Percentiles rank a stretch among this genome's conserved stretches.
Conservation (phyloP, 2,113 vertebrate species). For the Hippocampus mohnikei region DNA sequence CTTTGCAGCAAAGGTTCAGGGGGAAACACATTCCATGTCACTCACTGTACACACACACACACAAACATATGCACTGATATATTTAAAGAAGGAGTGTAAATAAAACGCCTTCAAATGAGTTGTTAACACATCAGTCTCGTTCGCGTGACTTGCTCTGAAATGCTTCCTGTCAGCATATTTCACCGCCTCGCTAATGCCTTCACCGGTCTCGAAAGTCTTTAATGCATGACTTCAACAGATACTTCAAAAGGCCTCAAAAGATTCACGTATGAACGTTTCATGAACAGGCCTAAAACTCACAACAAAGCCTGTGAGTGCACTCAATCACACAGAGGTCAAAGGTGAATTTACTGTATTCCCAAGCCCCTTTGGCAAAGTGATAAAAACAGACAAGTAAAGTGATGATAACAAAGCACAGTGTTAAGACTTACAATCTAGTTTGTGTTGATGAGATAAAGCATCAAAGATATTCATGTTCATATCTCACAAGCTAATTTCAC, state of each 20-base stretch:
- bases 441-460: slow-evolving; percentile 16
- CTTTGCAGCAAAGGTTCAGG: slow-evolving; percentile 16
- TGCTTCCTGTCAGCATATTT: slow-evolving; percentile 44
- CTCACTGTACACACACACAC: slow-evolving; percentile 2
- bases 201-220: slow-evolving; percentile 27
- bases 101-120: slow-evolving; percentile 43
- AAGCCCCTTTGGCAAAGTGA: background rate
- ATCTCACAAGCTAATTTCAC: slow-evolving; percentile 35
- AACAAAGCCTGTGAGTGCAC: background rate
- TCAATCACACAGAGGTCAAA: background rate
- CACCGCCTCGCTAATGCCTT: slow-evolving; percentile 18
- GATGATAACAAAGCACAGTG: background rate
- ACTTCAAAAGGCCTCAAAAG: slow-evolving; percentile 19
- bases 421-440: slow-evolving; percentile 4
- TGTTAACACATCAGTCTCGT: slow-evolving; percentile 44
- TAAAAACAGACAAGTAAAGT: background rate
- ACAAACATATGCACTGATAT: slow-evolving; percentile 18
- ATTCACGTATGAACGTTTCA: background rate
- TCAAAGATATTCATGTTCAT: slow-evolving; percentile 9
- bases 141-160: slow-evolving; percentile 25
- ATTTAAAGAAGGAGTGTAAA: slow-evolving; percentile 52
- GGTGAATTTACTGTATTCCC: slow-evolving; percentile 12
- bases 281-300: background rate
- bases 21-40: slow-evolving; percentile 18
- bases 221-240: slow-evolving; percentile 37